phyloP scores from a whole-genome alignment of 1,140 invertebrate genomes.

The Bicyclus anynana region DNA sequence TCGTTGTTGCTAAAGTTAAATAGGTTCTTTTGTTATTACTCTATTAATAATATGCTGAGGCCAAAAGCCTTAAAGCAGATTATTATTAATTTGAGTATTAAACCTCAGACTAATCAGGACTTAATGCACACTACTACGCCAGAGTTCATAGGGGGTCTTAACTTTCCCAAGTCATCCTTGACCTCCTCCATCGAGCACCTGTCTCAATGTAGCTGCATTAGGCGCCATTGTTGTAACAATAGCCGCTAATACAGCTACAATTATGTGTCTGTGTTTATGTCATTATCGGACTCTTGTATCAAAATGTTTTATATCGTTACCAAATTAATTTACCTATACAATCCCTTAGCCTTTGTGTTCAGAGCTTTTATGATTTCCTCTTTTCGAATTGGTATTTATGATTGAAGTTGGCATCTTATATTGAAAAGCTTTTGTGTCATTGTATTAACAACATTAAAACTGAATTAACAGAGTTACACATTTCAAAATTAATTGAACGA shows the following conservation, averaged over 20 bases:
- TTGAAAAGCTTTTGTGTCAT: too few relatives aligned
- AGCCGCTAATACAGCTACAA: conserved; percentile 29
- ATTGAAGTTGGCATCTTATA: too few relatives aligned
- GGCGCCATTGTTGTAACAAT: conserved; percentile 27
- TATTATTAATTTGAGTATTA: too few relatives aligned
- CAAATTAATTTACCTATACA: background rate
- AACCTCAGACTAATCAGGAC: too few relatives aligned
- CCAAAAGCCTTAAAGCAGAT: too few relatives aligned
- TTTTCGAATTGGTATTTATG: background rate
- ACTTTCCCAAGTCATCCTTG: conserved; percentile 7
- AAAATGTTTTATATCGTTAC: background rate
- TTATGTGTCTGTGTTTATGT: conserved; percentile 10
- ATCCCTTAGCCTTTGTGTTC: background rate
- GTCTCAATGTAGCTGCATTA: conserved; percentile 11
- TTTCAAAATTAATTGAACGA: too few relatives aligned
- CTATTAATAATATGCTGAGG: too few relatives aligned
- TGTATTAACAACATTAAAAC: too few relatives aligned
- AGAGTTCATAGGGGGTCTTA: background rate
- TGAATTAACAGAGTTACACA: too few relatives aligned
- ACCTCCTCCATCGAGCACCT: conserved; percentile 6
- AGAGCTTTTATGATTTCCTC: background rate
- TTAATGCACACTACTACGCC: too few relatives aligned
- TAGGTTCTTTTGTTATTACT: too few relatives aligned
- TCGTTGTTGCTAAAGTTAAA: too few relatives aligned
- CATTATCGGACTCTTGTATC: background rate